These are phyloP conservation scores for Pentamera pediparva DNA, from an alignment of 53 echinoderm and acorn worm genomes.

Conservation along the genomic window DNA sequence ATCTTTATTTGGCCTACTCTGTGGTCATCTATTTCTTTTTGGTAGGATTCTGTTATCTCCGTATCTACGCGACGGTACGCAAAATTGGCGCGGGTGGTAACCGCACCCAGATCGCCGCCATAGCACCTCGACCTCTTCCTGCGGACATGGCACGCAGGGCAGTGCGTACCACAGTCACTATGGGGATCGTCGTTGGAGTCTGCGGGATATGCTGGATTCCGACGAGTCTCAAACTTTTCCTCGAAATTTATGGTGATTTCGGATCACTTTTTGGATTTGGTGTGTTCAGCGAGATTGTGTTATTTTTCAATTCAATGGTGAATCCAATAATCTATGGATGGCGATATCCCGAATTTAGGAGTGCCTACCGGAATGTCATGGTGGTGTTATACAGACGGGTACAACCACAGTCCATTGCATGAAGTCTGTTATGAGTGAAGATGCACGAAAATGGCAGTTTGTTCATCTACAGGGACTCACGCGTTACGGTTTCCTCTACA, in stretches of 20 bases:
- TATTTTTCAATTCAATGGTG: constrained; percentile 21
- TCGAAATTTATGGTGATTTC: constrained; percentile 14
- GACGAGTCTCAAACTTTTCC: constrained; percentile 17
- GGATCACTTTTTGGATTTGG: constrained; percentile 7
- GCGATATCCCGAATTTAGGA: constrained; percentile 18
- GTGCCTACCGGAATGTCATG: constrained; percentile 3
- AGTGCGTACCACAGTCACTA: constrained; percentile 4
- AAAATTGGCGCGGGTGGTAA: neutral
- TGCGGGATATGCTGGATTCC: constrained; percentile 20
- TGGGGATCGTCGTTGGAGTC: constrained; percentile 9
- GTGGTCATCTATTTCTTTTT: neutral
- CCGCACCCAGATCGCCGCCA: neutral
- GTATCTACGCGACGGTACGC: constrained; percentile 3
- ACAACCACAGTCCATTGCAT: too few species aligned
- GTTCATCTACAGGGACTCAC: too few species aligned
- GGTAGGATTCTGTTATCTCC: neutral
- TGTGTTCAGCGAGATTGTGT: constrained; percentile 22
- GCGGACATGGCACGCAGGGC: neutral
- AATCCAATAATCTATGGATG: constrained; percentile 29
- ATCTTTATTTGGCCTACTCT: constrained; percentile 5
- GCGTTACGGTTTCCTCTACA: too few species aligned
- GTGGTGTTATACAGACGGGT: neutral
- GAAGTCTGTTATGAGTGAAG: too few species aligned
- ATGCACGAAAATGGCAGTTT: too few species aligned
- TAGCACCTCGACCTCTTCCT: too few species aligned